Base-by-base conservation (phyloP, 1,140 invertebrate genomes). In the Hycleus cichorii region DNA sequence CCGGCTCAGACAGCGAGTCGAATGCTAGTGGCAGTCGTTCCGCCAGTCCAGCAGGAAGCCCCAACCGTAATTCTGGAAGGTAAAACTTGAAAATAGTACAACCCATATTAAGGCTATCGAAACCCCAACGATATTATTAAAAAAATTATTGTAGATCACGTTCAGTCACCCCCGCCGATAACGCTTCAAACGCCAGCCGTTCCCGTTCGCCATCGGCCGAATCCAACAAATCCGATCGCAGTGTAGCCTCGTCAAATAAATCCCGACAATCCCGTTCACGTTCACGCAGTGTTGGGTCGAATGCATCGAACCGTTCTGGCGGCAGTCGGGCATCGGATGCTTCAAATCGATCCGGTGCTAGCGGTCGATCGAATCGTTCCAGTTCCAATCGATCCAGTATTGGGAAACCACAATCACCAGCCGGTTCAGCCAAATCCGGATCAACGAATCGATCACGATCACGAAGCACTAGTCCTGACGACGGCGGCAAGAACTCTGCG, bases 391-490 rank as follows among this genome's bases (percentile, higher is more conserved):
- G 47, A 39, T 66, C 57, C 40, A 56, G 53, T 25, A 69, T 60
- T 32, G 62, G 63, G 12, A 64, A 59, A 58, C 69, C 72, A 24
- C 62, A 66, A 46, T 72, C 68, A 42, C 60, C 59, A 45, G 62
- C 51, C 11, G 75, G 73, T 48, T 71, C 75, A 43, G 70, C 72
- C 18, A 49, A 71, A 55, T 74, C 65, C 11, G 63, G 71, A 56
- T 68, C 70, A 64, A 65, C 64, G 6, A 71, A 73, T 18, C 64
- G 65, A 49, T 75, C 75, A 24, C 43, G 61, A 42, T 57, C 70
- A 69, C 12, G 60, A 43, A 67, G 69, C 9, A 55, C 54, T 42
- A 64, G 64, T 32, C 62, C 60, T 47, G 55, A 12, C 40, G 32
- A 3, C 4, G 32, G 32, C 7, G 32, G 62, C 59, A 48, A 32